Evolutionary conservation across 2,113 vertebrate species (phyloP), one percentile per base, ranked within the genome.

Genomic region (Calcarius ornatus): DNA sequence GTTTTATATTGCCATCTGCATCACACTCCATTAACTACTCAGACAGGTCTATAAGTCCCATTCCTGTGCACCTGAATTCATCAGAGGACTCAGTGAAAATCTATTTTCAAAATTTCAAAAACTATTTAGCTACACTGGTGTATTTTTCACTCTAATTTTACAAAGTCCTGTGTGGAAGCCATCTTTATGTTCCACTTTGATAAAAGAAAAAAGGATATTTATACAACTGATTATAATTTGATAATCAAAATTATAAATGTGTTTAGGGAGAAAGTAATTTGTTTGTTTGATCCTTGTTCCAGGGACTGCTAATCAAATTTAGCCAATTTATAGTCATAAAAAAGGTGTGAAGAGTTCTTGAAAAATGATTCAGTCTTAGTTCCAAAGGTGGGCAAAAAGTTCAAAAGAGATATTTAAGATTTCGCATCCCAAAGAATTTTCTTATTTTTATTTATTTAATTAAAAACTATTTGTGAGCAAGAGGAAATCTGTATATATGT

Each of bases 221-320:
- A 69, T 35, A 69, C 5, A 77, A 43, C 4, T 53, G 8, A 57
- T 77, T 70, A 45, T 10, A 77, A 69, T 70, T 42, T 65, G 5
- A 43, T 60, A 69, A 57, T 61, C 17, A 48, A 69, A 19, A 80
- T 1, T 3, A 8, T 42, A 76, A 18, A 56, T 64, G 2, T 24
- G 9, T 33, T 69, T 20, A 4, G 3, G 2, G 6, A 3, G 2
- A 2, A 31, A 3, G 5, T 33, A 30, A 2, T 2, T 79, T 47
- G 5, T 2, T 93, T 54, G 12, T 48, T 80, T 86, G 35, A 60
- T 77, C 15, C 31, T 57, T 83, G 5, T 60, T 91, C 28, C 2
- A 3, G 80, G 24, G 28, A 65, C n/a, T 47, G 6, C 4, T 72
- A 56, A 83, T 72, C 17, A 8, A 85, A 45, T 81, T 59, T 59